Conservation (phyloP, 2,888 invertebrate species). For the Lepas anatifera region DNA sequence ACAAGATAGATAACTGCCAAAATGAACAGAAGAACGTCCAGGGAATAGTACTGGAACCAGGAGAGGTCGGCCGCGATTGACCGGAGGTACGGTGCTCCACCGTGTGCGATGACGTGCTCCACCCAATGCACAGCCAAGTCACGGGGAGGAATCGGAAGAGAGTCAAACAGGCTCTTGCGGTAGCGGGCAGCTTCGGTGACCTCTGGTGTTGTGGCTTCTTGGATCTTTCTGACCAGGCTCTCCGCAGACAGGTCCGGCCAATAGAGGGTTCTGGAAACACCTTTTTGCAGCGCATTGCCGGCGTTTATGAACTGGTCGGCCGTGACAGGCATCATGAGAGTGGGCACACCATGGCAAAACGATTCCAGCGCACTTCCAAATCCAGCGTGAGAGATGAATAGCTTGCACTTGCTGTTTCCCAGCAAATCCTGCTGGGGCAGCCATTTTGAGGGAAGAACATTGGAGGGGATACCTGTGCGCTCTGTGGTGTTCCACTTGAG, state of each 20-base stretch:
- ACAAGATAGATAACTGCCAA: no score
- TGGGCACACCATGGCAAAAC: slow-evolving; percentile 49
- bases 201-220: no score
- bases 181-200: no score
- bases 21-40: slow-evolving; percentile 41
- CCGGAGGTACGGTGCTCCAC: slow-evolving; percentile 64
- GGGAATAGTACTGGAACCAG: slow-evolving; percentile 50
- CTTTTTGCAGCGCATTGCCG: no score
- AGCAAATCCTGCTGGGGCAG: slow-evolving; percentile 64
- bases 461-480: slow-evolving; percentile 44
- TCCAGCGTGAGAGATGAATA: slow-evolving; percentile 60
- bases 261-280: no score
- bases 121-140: slow-evolving; percentile 74
- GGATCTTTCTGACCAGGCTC: no score
- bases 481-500: slow-evolving; percentile 69
- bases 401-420: slow-evolving; percentile 27
- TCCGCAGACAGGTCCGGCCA: no score
- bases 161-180: no score
- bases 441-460: slow-evolving; percentile 49
- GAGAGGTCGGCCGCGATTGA: slow-evolving; percentile 58
- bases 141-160: slow-evolving; percentile 56
- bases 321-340: slow-evolving; percentile 51
- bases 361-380: slow-evolving; percentile 56
- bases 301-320: slow-evolving; percentile 52
- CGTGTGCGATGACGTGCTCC: slow-evolving; percentile 68